Evolutionary conservation across 2,113 vertebrate species (phyloP).

Genomic region (Asarcornis scutulata): DNA sequence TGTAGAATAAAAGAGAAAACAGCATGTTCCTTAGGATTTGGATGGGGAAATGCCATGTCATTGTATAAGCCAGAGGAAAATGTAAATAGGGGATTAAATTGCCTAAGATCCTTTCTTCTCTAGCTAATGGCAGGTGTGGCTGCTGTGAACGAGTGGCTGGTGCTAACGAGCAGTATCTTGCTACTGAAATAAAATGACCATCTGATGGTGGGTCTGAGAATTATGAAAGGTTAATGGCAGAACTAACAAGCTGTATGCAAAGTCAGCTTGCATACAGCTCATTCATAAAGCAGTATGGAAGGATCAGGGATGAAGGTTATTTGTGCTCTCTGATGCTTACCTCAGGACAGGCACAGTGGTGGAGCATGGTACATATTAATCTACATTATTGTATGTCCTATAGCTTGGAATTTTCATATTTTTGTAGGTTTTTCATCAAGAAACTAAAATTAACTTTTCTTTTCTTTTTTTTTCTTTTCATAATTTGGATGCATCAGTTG

Average conservation of each 20-base stretch:
- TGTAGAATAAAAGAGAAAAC: neutral
- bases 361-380: neutral
- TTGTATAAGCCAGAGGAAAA: neutral
- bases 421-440: neutral
- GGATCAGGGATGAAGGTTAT: neutral
- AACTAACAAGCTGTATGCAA: neutral
- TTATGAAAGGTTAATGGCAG: neutral
- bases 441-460: neutral
- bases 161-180: neutral
- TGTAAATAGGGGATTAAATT: rapidly evolving
- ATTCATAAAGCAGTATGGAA: neutral
- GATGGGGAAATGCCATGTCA: neutral
- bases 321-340: neutral
- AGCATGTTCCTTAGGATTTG: neutral
- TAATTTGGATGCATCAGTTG: neutral
- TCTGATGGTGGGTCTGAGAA: neutral
- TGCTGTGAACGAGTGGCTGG: neutral
- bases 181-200: neutral
- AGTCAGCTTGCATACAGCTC: neutral
- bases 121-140: neutral
- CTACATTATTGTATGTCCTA: neutral
- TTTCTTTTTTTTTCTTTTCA: neutral
- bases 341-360: neutral
- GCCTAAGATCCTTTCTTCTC: neutral
- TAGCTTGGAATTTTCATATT: neutral